Evolutionary conservation across 1,140 invertebrate species (phyloP).

Genomic region (Lasaia peninsularis): DNA sequence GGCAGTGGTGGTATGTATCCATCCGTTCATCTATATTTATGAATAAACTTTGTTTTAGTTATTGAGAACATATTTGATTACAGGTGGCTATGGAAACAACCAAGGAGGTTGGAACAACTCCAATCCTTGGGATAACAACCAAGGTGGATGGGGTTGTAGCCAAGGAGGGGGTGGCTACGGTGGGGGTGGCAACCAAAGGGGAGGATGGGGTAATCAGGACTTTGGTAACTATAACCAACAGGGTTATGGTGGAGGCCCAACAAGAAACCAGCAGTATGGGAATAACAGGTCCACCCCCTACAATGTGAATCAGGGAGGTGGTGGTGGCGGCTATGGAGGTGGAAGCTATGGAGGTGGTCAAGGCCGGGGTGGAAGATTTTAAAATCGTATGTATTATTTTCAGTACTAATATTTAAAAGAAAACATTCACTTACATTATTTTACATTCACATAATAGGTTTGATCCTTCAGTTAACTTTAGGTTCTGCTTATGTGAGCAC

Average conservation of each 20-base stretch:
- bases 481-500: constrained; percentile 20
- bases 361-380: constrained; percentile 57
- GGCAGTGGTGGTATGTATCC: constrained; percentile 48
- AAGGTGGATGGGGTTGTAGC: constrained; percentile 59
- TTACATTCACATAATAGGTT: constrained; percentile 26
- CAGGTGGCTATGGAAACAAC: constrained; percentile 64
- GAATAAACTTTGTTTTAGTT: background rate
- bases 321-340: constrained; percentile 59
- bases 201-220: constrained; percentile 76
- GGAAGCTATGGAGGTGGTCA: constrained; percentile 50
- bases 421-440: constrained; percentile 26
- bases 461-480: constrained; percentile 18
- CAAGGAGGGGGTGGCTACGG: constrained; percentile 61
- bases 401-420: background rate
- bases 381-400: constrained; percentile 52
- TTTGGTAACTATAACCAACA: constrained; percentile 88
- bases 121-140: constrained; percentile 63
- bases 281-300: constrained; percentile 82
- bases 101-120: constrained; percentile 66
- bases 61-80: constrained; percentile 21
- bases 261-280: constrained; percentile 81
- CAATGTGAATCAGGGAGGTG: constrained; percentile 78
- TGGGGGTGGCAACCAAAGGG: constrained; percentile 49
- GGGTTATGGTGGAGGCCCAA: constrained; percentile 84
- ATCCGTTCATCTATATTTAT: constrained; percentile 16